phyloP scores from a whole-genome alignment of 2,797 vertebrate species.

The Darevskia nairensis region DNA sequence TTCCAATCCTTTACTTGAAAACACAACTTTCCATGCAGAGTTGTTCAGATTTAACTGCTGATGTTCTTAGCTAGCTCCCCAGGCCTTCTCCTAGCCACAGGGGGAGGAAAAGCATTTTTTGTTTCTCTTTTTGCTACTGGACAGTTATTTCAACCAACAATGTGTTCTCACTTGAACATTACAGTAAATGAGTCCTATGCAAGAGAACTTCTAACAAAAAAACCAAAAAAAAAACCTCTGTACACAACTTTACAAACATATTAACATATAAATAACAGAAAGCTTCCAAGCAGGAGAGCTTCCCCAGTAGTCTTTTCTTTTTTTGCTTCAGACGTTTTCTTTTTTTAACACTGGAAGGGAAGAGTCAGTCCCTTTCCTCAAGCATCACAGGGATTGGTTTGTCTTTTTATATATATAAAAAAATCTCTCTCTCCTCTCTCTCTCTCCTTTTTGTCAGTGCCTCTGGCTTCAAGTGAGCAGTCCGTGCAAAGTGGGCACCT shows the following conservation, averaged over 20 bases:
- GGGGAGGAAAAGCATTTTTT: slow-evolving; percentile 62
- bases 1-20: slow-evolving; percentile 75
- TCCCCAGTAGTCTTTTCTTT: slow-evolving; percentile 79
- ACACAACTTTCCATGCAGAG: slow-evolving; percentile 70
- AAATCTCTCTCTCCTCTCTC: neutral
- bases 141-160: slow-evolving; percentile 61
- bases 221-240: slow-evolving; percentile 75
- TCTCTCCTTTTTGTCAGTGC: slow-evolving; percentile 57
- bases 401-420: slow-evolving; percentile 46
- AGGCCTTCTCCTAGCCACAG: slow-evolving; percentile 56
- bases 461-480: slow-evolving; percentile 73
- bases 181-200: slow-evolving; percentile 79
- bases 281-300: slow-evolving; percentile 77
- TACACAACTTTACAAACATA: slow-evolving; percentile 88
- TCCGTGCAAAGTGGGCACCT: slow-evolving; percentile 73
- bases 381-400: slow-evolving; percentile 71
- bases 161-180: slow-evolving; percentile 68
- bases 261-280: slow-evolving; percentile 87
- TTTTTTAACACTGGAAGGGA: slow-evolving; percentile 72
- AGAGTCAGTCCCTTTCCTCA: slow-evolving; percentile 69
- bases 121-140: slow-evolving; percentile 45
- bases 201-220: slow-evolving; percentile 74
- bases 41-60: slow-evolving; percentile 56
- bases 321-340: slow-evolving; percentile 68
- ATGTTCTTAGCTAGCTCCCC: slow-evolving; percentile 36